phyloP scores from a whole-genome alignment of 2,113 vertebrate species.

The Trinectes maculatus region DNA sequence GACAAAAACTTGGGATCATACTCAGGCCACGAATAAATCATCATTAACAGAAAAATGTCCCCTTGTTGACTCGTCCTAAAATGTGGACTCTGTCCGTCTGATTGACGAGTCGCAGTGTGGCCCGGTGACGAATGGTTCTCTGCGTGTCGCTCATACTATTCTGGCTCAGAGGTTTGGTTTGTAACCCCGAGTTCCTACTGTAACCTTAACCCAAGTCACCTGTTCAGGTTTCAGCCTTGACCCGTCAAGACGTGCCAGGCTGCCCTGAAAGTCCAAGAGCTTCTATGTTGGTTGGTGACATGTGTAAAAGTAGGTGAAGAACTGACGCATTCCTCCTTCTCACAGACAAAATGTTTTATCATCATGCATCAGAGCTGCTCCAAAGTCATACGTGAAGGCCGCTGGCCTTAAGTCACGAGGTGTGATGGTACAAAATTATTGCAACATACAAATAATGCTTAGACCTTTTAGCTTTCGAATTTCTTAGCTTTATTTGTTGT shows the following conservation, averaged over 20 bases:
- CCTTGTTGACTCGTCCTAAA: constrained; percentile 14
- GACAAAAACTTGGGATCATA: not conserved
- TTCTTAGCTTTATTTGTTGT: not conserved
- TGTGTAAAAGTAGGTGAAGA: not conserved
- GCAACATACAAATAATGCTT: not conserved
- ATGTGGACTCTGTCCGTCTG: constrained; percentile 7
- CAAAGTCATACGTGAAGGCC: not conserved
- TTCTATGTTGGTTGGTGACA: constrained; percentile 8
- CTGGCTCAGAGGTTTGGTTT: constrained; percentile 65
- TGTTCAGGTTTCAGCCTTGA: constrained; percentile 45
- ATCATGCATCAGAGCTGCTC: not conserved
- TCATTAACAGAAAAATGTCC: constrained; percentile 21
- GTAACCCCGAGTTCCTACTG: constrained; percentile 42
- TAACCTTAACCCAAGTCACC: constrained; percentile 59
- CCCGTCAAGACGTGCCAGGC: constrained; percentile 17
- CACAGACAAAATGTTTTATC: not conserved
- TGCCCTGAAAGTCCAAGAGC: not conserved
- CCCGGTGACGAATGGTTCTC: constrained; percentile 25
- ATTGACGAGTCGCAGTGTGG: constrained; percentile 42
- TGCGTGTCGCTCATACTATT: constrained; percentile 53
- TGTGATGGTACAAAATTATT: not conserved
- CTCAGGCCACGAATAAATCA: constrained; percentile 3
- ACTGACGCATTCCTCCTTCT: not conserved
- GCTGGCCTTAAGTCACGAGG: not conserved
- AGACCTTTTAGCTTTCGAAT: not conserved